phyloP scores from a whole-genome alignment of 2,797 vertebrate species.

The Cuniculus paca region DNA sequence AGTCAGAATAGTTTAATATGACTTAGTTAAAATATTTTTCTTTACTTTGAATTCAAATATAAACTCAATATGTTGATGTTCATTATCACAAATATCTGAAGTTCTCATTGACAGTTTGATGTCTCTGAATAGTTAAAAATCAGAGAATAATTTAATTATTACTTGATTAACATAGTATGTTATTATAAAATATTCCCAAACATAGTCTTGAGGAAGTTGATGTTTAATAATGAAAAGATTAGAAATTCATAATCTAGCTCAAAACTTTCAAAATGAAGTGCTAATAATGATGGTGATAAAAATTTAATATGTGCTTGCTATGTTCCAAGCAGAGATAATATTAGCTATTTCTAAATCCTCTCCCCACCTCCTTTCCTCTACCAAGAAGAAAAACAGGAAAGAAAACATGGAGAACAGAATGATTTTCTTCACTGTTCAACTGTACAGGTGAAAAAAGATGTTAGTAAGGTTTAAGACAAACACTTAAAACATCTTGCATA shows the following conservation, averaged over 20 bases:
- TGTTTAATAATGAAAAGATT: conserved; percentile 33
- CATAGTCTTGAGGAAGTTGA: neutral
- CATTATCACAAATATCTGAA: conserved; percentile 40
- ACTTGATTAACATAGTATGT: neutral
- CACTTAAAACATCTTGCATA: neutral
- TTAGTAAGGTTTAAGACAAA: neutral
- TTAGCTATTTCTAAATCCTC: neutral
- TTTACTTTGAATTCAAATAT: conserved; percentile 3
- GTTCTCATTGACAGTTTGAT: neutral
- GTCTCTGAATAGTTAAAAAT: conserved; percentile 43
- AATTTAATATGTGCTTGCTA: neutral
- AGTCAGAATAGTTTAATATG: neutral
- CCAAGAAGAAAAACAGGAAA: neutral
- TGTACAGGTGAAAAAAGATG: neutral
- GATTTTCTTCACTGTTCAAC: neutral
- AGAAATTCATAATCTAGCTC: neutral
- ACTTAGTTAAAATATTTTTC: conserved; percentile 24
- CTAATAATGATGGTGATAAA: conserved; percentile 17
- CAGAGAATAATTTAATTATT: conserved; percentile 35
- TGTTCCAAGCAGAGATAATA: conserved; percentile 18
- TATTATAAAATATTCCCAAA: neutral
- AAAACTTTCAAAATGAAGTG: conserved; percentile 52
- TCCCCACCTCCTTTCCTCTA: too few relatives aligned
- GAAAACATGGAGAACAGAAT: neutral
- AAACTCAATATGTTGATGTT: neutral